Conservation (phyloP, 2,888 invertebrate genomes). For the Metellina segmentata region DNA sequence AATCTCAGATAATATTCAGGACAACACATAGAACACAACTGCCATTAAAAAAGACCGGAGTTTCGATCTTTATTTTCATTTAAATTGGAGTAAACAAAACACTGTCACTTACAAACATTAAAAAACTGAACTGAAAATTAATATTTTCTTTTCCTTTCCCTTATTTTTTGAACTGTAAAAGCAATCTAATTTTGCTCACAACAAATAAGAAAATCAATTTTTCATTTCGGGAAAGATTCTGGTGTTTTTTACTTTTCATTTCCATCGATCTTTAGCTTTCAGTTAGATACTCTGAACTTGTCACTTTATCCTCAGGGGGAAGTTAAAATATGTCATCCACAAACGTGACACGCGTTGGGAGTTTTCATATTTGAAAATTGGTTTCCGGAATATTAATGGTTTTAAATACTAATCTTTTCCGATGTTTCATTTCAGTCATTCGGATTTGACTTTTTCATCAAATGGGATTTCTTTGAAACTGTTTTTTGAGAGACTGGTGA, state of each 20-base stretch:
- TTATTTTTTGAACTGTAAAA: neutral
- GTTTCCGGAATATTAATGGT: neutral
- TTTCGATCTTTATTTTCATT: neutral
- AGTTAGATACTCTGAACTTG: neutral
- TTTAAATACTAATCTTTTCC: neutral
- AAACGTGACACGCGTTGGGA: neutral
- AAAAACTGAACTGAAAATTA: neutral
- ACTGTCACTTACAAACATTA: neutral
- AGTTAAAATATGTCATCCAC: neutral
- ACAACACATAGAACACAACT: too few relatives aligned
- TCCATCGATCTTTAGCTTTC: neutral
- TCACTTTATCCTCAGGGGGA: neutral
- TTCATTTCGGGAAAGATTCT: neutral
- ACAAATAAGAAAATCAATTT: neutral
- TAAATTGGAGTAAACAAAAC: neutral
- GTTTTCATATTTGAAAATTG: neutral
- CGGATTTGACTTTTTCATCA: too few relatives aligned
- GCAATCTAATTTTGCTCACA: neutral
- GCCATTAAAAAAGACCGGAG: too few relatives aligned
- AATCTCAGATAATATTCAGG: too few relatives aligned
- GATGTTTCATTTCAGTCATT: neutral
- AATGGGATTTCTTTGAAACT: too few relatives aligned
- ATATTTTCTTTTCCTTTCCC: neutral
- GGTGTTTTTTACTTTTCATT: neutral
- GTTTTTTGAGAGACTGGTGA: too few relatives aligned